These are phyloP conservation scores for Meles meles DNA, from an alignment of 2,113 vertebrate genomes.

Conservation along the genomic window DNA sequence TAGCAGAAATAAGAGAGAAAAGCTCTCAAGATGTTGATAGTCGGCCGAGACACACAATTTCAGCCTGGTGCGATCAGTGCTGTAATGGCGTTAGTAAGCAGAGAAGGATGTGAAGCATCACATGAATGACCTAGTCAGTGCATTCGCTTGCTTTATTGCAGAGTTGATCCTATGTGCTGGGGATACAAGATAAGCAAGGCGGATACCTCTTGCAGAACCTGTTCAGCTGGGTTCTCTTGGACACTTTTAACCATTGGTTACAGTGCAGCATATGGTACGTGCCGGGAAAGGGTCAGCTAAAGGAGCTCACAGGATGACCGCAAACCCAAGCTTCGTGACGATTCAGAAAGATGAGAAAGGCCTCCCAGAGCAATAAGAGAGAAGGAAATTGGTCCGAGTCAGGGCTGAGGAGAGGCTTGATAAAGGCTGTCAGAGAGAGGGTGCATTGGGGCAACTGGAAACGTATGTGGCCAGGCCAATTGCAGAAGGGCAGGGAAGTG, in stretches of 20 bases:
- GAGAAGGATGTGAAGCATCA: neutral
- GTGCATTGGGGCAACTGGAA: neutral
- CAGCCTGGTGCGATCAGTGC: neutral
- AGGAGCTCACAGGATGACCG: neutral
- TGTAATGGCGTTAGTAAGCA: neutral
- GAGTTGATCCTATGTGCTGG: neutral
- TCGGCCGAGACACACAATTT: neutral
- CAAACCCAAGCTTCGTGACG: neutral
- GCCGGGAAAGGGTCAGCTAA: neutral
- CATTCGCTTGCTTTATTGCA: neutral
- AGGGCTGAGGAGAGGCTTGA: neutral
- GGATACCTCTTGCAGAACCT: neutral
- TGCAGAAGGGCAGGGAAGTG: neutral
- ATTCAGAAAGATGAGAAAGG: neutral
- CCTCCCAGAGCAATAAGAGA: neutral
- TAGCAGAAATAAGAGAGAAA: neutral
- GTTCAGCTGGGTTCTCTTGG: neutral
- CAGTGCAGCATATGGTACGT: too few species aligned
- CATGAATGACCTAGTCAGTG: neutral
- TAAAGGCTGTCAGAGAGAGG: neutral
- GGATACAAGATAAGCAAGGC: neutral
- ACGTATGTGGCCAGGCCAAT: fast-evolving
- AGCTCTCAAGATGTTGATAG: neutral
- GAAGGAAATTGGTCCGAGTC: neutral
- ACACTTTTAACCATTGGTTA: neutral